Conservation (phyloP, 2,113 vertebrate species). For the Diadophis punctatus region DNA sequence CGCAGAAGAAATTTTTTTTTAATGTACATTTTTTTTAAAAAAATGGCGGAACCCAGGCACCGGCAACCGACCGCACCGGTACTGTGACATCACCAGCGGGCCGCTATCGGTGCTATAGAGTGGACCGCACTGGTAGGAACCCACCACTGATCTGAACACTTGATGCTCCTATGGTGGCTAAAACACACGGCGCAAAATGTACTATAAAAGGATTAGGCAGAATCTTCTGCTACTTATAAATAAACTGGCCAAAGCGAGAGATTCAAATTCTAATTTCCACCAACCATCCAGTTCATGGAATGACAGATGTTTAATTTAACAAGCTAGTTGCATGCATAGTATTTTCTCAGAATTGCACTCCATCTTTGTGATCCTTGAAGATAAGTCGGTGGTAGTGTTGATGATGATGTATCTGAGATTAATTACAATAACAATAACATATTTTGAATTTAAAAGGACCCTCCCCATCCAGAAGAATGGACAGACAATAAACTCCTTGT, state of each 20-base stretch:
- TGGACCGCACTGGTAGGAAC: no score
- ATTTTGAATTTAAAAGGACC: background rate
- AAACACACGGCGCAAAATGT: background rate
- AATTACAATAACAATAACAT: background rate
- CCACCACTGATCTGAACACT: no score
- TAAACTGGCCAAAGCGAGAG: background rate
- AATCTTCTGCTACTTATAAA: background rate
- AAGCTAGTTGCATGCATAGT: background rate
- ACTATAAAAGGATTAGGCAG: background rate
- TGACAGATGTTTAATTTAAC: background rate
- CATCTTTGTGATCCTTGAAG: background rate
- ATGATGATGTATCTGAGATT: background rate
- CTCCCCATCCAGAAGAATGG: background rate
- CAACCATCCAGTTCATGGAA: background rate
- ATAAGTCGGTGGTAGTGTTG: background rate
- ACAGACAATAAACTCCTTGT: background rate
- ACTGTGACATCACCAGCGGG: no score
- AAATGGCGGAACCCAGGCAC: no score
- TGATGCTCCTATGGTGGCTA: background rate
- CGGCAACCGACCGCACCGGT: no score
- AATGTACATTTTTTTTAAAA: no score
- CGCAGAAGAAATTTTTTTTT: no score
- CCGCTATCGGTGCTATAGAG: no score
- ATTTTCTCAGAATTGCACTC: background rate
- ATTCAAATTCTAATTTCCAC: background rate